phyloP scores from a whole-genome alignment of 2,113 vertebrate genomes.

The Sinocyclocheilus rhinocerous region DNA sequence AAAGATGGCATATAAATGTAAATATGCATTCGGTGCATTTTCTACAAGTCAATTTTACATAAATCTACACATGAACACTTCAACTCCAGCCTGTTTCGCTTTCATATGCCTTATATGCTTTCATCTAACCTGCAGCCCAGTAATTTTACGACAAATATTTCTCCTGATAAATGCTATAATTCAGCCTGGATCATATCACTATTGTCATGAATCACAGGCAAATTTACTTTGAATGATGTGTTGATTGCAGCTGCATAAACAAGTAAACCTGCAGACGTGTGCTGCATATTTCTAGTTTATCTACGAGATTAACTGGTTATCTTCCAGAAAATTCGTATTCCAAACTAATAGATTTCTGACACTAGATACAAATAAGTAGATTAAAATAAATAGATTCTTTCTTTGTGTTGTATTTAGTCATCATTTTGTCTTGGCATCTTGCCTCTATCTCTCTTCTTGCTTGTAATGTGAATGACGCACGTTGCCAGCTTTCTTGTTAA shows the following conservation, averaged over 20 bases:
- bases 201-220: too few species aligned
- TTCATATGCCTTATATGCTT: neutral
- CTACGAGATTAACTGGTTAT: neutral
- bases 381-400: neutral
- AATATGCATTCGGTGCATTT: neutral
- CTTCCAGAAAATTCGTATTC: neutral
- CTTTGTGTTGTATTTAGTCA: neutral
- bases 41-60: neutral
- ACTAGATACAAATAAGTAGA: neutral
- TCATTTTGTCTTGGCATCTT: neutral
- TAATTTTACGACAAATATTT: neutral
- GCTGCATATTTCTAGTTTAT: neutral
- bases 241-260: neutral
- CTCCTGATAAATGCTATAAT: too few species aligned
- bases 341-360: neutral
- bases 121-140: neutral
- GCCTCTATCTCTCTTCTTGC: neutral
- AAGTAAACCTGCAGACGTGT: neutral
- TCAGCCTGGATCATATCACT: too few species aligned
- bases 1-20: neutral
- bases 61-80: neutral
- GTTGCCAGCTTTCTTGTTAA: neutral
- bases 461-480: constrained; percentile 21
- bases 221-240: too few species aligned
- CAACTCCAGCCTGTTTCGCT: too few species aligned